Evolutionary conservation across 2,797 vertebrate species (phyloP).

Genomic region (Aeoliscus strigatus): DNA sequence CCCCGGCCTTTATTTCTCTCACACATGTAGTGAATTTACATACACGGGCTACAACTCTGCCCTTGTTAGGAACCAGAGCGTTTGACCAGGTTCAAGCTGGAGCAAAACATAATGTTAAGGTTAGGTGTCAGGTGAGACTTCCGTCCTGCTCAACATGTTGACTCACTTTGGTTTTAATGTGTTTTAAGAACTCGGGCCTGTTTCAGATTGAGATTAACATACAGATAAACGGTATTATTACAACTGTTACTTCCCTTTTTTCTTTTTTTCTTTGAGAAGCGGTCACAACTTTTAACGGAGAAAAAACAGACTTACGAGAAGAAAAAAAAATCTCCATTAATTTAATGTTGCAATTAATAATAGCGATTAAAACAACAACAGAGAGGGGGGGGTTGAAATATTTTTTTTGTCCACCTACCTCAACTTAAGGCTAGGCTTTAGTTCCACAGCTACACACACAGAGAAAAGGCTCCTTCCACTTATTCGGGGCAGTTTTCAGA

Average conservation of each 20-base stretch:
- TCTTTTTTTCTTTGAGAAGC: not conserved
- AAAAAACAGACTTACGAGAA: too few species aligned
- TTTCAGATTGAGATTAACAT: too few species aligned
- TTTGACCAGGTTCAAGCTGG: constrained; percentile 68
- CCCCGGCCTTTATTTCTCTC: constrained; percentile 69
- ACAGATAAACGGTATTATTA: constrained; percentile 11
- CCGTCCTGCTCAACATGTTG: constrained; percentile 61
- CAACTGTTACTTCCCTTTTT: not conserved
- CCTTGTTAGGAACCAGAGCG: constrained; percentile 64
- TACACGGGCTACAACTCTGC: constrained; percentile 63
- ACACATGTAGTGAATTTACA: constrained; percentile 76
- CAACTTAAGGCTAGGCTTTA: constrained; percentile 72
- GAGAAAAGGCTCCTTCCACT: constrained; percentile 66
- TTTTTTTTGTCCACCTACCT: constrained; percentile 88
- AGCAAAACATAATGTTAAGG: constrained; percentile 69
- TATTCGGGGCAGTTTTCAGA: constrained; percentile 68
- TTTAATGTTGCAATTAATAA: constrained; percentile 5
- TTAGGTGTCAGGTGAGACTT: constrained; percentile 67
- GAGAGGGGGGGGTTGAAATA: constrained; percentile 66
- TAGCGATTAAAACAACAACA: constrained; percentile 38
- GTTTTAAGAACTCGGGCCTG: constrained; percentile 15
- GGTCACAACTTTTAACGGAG: not conserved
- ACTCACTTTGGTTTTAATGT: constrained; percentile 45
- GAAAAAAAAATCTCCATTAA: too few species aligned
- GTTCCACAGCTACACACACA: constrained; percentile 71